Evolutionary conservation across 2,888 invertebrate species (phyloP).

Genomic region (Sinodicranocentrus sp.): DNA sequence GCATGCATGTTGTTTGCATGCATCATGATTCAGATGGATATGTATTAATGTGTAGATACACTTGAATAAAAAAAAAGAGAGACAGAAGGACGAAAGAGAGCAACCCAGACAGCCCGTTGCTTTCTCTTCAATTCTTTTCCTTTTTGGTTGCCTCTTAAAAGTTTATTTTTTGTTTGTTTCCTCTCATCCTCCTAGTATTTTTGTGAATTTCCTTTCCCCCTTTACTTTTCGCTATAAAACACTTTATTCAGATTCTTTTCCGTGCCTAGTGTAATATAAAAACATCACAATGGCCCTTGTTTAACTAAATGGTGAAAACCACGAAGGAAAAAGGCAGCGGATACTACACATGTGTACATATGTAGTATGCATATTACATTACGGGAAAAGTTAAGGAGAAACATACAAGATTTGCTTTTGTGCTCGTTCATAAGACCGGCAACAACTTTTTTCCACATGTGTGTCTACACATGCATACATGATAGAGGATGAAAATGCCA

Average conservation of each 20-base stretch:
- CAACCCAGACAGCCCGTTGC: not conserved
- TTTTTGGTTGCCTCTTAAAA: not conserved
- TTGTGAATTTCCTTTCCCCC: not conserved
- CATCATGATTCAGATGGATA: not conserved
- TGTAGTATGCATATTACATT: not conserved
- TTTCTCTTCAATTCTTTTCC: conserved; percentile 10
- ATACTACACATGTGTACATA: no score
- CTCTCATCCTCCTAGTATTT: not conserved
- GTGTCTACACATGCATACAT: no score
- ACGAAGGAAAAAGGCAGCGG: no score
- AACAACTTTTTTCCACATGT: no score
- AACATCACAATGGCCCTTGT: not conserved
- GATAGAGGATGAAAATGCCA: not conserved
- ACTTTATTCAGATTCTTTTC: conserved; percentile 33
- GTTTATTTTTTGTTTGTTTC: not conserved
- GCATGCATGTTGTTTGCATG: not conserved
- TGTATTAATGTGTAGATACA: not conserved
- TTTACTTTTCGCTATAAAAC: conserved; percentile 20
- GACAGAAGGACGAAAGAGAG: not conserved
- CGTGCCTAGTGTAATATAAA: not conserved
- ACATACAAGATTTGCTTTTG: no score
- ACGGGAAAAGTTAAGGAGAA: no score
- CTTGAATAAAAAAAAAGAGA: not conserved
- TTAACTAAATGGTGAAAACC: not conserved
- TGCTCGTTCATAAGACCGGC: no score